phyloP scores from a whole-genome alignment of 2,888 invertebrate species.

The Artemia sinica region DNA sequence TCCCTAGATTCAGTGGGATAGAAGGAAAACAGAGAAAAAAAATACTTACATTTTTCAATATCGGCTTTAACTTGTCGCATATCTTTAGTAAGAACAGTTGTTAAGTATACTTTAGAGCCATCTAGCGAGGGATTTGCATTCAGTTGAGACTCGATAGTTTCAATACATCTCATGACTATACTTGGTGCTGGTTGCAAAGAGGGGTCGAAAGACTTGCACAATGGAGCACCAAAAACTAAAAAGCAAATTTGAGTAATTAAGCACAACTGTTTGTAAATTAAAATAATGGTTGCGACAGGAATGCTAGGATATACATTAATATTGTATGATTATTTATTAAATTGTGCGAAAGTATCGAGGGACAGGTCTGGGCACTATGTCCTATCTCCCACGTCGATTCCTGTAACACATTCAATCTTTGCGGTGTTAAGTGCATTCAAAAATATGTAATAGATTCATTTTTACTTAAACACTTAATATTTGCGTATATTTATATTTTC shows the following conservation, averaged over 20 bases:
- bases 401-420: too few relatives aligned
- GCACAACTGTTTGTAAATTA: neutral
- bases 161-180: constrained; percentile 36
- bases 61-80: constrained; percentile 36
- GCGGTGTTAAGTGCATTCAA: too few relatives aligned
- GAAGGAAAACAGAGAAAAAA: too few relatives aligned
- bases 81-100: constrained; percentile 42
- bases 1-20: too few relatives aligned
- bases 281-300: neutral
- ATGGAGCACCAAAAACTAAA: constrained; percentile 43
- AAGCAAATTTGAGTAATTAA: constrained; percentile 25
- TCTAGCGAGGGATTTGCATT: constrained; percentile 38
- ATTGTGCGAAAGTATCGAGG: too few relatives aligned
- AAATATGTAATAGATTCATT: too few relatives aligned
- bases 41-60: neutral
- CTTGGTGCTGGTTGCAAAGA: constrained; percentile 41
- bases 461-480: too few relatives aligned
- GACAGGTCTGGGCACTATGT: too few relatives aligned
- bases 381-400: too few relatives aligned
- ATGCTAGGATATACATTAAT: too few relatives aligned
- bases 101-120: constrained; percentile 48
- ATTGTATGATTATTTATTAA: too few relatives aligned
- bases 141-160: constrained; percentile 40
- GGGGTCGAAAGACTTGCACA: constrained; percentile 44
- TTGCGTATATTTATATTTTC: too few relatives aligned